phyloP scores from a whole-genome alignment of 2,113 vertebrate genomes.

The Nycticebus coucang region DNA sequence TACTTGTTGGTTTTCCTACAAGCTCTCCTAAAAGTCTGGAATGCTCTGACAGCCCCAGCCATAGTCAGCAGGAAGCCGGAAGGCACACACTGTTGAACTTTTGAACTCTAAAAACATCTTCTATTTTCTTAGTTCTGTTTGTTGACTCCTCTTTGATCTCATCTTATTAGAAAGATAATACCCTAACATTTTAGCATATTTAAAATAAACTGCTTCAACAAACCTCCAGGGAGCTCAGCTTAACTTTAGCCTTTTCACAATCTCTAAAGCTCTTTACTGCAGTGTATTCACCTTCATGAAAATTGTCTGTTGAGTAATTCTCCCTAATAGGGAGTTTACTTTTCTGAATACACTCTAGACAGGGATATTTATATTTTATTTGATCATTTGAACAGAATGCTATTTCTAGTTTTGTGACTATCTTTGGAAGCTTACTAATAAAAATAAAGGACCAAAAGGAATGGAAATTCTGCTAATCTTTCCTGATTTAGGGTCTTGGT shows the following conservation, averaged over 20 bases:
- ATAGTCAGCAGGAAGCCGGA: not conserved
- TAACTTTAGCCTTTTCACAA: constrained; percentile 69
- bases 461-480: not conserved
- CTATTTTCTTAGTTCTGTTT: constrained; percentile 73
- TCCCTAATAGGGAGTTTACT: constrained; percentile 63
- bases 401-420: constrained; percentile 45
- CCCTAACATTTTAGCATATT: constrained; percentile 78
- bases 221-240: constrained; percentile 66
- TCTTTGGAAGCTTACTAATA: not conserved
- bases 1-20: not conserved
- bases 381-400: not conserved
- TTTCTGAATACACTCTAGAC: constrained; percentile 40
- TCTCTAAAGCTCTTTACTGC: constrained; percentile 64
- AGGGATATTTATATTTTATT: constrained; percentile 53
- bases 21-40: not conserved
- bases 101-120: constrained; percentile 67
- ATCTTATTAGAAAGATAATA: constrained; percentile 77
- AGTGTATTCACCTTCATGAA: constrained; percentile 62
- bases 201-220: constrained; percentile 70
- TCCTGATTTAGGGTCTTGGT: too few species aligned
- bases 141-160: constrained; percentile 76
- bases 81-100: constrained; percentile 61
- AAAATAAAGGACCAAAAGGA: not conserved
- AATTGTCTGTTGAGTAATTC: constrained; percentile 70
- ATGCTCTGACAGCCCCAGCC: not conserved